Base-by-base conservation (phyloP, 2,113 vertebrate species). In the Macroglossus sobrinus region DNA sequence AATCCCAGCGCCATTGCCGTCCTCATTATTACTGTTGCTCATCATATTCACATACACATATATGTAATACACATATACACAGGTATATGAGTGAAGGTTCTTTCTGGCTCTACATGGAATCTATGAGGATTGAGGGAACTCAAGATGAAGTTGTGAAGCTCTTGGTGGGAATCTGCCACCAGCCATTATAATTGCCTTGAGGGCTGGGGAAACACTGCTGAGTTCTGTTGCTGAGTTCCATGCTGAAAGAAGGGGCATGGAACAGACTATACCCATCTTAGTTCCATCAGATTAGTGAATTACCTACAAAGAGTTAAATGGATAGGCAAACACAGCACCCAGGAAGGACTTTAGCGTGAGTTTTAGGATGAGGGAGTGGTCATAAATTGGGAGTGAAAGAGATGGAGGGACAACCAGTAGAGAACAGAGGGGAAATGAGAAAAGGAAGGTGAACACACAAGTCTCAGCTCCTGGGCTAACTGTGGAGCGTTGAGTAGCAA, bases 321-420 rank as follows among this genome's bases (percentile, higher is more conserved):
- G 19, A 7, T 40, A 38, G 87, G 43, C 79, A 82, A 57, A 16
- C n/a, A 2, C 4, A 47, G 82, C 19, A 1, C 3, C 0, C 5
- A 3, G 35, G 40, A 66, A 57, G n/a, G 28, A 55, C 33, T 2
- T n/a, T 5, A 3, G 33, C 4, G 0, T 7, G 28, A 10, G 26
- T 18, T 93, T 82, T 33, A 11, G 50, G 16, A 13, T 66, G 57
- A 69, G 18, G 38, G 33, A 38, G 2, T n/a, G 82, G 76, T 50
- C 57, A 6, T 33, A 47, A 43, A 14, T 11, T 26, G 57, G 28
- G 18, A 15, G 7, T 13, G 38, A 76, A 21, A 7, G n/a, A 30
- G 14, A 0, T 26, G 10, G n/a, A 8, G 8, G 24, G 7, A 43
- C 7, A 26, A 21, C 16, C 5, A 0, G 26, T 11, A 47, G 69